Conservation (phyloP, 2,888 invertebrate genomes). For the Magallana nippona region DNA sequence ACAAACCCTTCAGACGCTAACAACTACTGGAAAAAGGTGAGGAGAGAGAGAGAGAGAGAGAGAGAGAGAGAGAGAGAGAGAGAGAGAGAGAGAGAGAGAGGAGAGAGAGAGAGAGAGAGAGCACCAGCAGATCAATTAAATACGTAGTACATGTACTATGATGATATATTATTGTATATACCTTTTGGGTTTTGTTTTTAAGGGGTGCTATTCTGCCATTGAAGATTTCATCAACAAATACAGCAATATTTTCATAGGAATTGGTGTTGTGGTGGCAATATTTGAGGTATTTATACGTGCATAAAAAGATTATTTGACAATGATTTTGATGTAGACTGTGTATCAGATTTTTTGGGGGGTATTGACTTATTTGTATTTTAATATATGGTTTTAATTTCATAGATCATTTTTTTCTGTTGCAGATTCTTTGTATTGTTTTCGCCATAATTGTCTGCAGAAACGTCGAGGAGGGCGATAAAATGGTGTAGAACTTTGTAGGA, state of each 20-base stretch:
- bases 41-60: not conserved
- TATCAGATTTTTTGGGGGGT: too few relatives aligned
- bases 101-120: too few relatives aligned
- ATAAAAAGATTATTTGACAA: not conserved
- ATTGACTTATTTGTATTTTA: too few relatives aligned
- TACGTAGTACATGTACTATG: not conserved
- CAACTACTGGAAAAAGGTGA: conserved; percentile 34
- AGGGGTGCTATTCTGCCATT: conserved; percentile 56
- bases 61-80: not conserved
- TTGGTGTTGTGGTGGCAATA: conserved; percentile 49
- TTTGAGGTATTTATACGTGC: conserved; percentile 50
- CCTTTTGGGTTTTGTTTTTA: conserved; percentile 12
- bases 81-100: not conserved
- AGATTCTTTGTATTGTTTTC: conserved; percentile 48
- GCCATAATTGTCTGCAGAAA: conserved; percentile 46
- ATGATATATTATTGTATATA: too few relatives aligned
- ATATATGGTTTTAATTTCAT: too few relatives aligned
- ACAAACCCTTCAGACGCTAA: not conserved
- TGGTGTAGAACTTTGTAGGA: conserved; percentile 17
- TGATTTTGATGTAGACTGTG: not conserved
- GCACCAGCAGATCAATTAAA: not conserved
- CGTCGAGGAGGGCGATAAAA: conserved; percentile 40
- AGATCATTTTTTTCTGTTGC: conserved; percentile 11
- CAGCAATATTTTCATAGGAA: conserved; percentile 51
- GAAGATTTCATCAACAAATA: conserved; percentile 49